Conservation (phyloP, 2,113 vertebrate species). For the Podarcis muralis region DNA sequence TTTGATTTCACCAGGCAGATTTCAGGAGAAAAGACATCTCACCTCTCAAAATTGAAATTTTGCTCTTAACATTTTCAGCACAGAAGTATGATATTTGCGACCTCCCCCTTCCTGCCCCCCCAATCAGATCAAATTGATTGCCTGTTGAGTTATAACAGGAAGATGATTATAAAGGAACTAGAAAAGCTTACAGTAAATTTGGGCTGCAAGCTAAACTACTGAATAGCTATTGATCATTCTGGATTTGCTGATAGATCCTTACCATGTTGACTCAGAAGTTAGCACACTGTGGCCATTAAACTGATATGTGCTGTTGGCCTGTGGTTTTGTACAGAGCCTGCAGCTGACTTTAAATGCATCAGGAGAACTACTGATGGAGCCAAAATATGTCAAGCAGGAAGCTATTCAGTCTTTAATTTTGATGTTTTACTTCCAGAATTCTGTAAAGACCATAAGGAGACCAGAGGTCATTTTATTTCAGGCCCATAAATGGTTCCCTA, state of each 20-base stretch:
- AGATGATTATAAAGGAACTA: not conserved
- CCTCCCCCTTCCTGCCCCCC: too few species aligned
- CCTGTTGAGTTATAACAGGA: not conserved
- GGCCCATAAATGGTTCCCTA: not conserved
- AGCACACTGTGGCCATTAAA: not conserved
- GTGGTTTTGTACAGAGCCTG: not conserved
- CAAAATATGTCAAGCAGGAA: not conserved
- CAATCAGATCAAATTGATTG: not conserved
- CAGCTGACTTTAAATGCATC: conserved; percentile 11
- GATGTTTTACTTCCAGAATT: not conserved
- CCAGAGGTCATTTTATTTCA: conserved; percentile 12
- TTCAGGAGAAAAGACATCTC: not conserved
- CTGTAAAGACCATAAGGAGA: not conserved
- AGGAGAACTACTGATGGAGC: not conserved
- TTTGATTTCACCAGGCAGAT: too few species aligned
- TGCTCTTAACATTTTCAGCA: not conserved
- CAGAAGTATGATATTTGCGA: not conserved
- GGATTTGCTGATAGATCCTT: too few species aligned
- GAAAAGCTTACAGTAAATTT: not conserved
- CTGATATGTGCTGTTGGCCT: conserved; percentile 12
- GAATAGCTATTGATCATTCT: not conserved
- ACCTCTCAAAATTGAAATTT: not conserved
- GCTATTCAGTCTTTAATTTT: not conserved
- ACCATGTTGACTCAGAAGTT: not conserved
- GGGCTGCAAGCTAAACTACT: conserved; percentile 14